Evolutionary conservation across 1,140 invertebrate genomes (phyloP).

Genomic region (Trachymyrmex septentrionalis): DNA sequence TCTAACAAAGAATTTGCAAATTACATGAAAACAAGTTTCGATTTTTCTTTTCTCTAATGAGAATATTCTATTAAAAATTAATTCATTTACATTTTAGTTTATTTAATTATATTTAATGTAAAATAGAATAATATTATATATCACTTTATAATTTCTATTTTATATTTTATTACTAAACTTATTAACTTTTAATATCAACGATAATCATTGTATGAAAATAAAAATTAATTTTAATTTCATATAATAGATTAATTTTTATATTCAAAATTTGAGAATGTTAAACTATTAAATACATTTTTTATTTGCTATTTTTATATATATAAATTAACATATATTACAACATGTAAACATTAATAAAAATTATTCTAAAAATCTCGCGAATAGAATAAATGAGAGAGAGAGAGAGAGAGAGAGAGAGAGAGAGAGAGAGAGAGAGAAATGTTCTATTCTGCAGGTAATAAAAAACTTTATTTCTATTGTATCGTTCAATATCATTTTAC

Average conservation of each 20-base stretch:
- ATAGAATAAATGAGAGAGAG: background rate
- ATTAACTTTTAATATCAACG: background rate
- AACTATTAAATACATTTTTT: background rate
- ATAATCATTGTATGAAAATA: background rate
- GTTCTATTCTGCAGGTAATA: background rate
- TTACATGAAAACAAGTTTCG: constrained; percentile 8
- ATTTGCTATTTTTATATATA: background rate
- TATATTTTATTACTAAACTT: background rate
- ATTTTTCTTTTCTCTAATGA: background rate
- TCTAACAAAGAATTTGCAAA: constrained; percentile 26
- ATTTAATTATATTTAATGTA: background rate
- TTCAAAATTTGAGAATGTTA: background rate
- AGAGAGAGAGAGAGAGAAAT: background rate
- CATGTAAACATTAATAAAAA: background rate
- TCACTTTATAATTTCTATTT: background rate
- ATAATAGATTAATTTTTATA: background rate
- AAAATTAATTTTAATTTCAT: background rate
- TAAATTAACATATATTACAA: background rate
- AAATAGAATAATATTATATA: background rate
- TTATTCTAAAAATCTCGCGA: background rate
- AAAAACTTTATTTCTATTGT: background rate
- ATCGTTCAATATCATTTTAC: constrained; percentile 19
- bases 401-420: too few relatives aligned
- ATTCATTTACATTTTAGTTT: constrained; percentile 13
- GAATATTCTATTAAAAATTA: background rate